Percentiles rank a stretch among this genome's conserved stretches.
Conservation (phyloP, 35 echinoderm and acorn worm species). For the Lytechinus pictus region DNA sequence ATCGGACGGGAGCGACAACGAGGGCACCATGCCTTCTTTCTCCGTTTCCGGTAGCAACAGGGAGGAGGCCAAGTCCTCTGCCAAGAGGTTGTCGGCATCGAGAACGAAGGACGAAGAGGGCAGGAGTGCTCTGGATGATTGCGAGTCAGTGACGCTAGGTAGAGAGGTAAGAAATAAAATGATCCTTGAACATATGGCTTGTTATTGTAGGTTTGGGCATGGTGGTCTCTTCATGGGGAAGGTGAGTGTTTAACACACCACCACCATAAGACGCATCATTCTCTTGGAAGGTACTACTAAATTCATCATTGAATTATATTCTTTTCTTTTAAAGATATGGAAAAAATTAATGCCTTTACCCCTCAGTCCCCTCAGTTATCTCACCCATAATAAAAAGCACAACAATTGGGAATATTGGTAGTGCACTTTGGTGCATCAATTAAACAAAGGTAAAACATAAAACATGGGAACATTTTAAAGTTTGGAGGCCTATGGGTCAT, state of each 20-base stretch:
- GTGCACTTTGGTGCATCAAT: no score
- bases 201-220: no score
- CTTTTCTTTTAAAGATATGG: no score
- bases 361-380: no score
- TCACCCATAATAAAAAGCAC: background rate
- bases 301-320: no score
- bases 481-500: background rate
- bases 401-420: background rate
- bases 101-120: conserved; percentile 51
- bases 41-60: background rate
- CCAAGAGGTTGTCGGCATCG: background rate
- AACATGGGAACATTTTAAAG: background rate
- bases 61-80: conserved; percentile 23
- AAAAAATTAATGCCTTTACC: no score
- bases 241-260: no score
- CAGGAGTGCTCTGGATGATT: conserved; percentile 71
- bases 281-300: no score
- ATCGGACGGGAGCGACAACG: conserved; percentile 91
- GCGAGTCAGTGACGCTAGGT: conserved; percentile 14
- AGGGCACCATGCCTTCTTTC: conserved; percentile 30
- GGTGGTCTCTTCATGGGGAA: no score
- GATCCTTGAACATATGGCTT: background rate
- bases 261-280: no score
- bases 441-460: background rate
- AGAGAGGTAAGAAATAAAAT: conserved; percentile 10